phyloP scores from a whole-genome alignment of 2,888 invertebrate genomes.

The Thereva nobilitata region DNA sequence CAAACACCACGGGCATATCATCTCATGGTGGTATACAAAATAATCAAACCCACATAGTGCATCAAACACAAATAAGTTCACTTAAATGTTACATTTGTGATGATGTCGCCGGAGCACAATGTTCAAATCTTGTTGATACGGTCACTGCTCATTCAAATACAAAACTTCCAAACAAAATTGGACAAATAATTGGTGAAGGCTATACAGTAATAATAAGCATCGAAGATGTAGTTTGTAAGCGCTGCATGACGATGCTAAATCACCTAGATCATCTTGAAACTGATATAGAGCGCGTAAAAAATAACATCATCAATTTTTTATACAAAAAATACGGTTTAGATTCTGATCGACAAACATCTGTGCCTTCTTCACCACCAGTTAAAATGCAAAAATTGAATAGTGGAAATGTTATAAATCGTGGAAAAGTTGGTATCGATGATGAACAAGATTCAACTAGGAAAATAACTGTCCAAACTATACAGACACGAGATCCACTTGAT shows the following conservation, averaged over 20 bases:
- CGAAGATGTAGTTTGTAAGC: conserved; percentile 59
- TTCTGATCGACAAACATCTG: conserved; percentile 46
- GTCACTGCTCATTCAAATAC: conserved; percentile 57
- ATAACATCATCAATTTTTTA: conserved; percentile 54
- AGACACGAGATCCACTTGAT: conserved; percentile 42
- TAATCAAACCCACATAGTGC: conserved; percentile 19
- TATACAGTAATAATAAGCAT: conserved; percentile 59
- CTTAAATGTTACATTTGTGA: conserved; percentile 58
- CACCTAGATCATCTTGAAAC: conserved; percentile 60
- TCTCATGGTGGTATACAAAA: conserved; percentile 41
- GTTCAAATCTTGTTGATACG: conserved; percentile 54
- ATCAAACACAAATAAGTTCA: conserved; percentile 18
- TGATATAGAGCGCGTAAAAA: conserved; percentile 57
- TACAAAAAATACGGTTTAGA: conserved; percentile 58
- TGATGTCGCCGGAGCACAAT: conserved; percentile 51
- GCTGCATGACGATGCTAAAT: conserved; percentile 59
- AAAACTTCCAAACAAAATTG: conserved; percentile 60
- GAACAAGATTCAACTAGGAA: conserved; percentile 46
- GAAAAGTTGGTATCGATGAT: conserved; percentile 44
- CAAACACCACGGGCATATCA: conserved; percentile 39
- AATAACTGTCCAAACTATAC: conserved; percentile 43
- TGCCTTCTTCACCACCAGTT: conserved; percentile 50
- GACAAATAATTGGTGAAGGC: conserved; percentile 59
- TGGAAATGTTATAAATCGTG: conserved; percentile 46
- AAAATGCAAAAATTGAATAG: conserved; percentile 56